A percentile compares a stretch with the other conserved stretches of the same genome.
phyloP scores from a whole-genome alignment of 2,797 vertebrate genomes.

The Pampus argenteus region DNA sequence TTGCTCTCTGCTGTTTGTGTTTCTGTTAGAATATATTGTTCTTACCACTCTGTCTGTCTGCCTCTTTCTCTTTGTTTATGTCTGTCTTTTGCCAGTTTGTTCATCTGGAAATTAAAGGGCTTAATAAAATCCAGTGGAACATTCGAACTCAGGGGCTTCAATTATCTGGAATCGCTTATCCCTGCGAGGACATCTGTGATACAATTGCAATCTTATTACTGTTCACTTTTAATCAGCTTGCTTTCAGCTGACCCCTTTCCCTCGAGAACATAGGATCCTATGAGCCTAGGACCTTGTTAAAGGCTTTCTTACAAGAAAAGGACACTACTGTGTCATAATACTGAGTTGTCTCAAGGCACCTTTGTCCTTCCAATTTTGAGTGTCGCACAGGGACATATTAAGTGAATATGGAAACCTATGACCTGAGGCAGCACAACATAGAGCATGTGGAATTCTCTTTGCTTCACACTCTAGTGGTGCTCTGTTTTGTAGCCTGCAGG shows the following conservation, averaged over 20 bases:
- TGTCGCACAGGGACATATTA: slow-evolving; percentile 65
- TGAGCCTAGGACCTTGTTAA: slow-evolving; percentile 37
- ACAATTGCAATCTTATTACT: slow-evolving; percentile 25
- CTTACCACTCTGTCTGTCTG: not conserved
- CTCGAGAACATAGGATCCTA: slow-evolving; percentile 15
- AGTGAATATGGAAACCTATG: slow-evolving; percentile 38
- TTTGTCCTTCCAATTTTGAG: slow-evolving; percentile 15
- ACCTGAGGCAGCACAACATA: slow-evolving; percentile 66
- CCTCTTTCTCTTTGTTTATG: not conserved
- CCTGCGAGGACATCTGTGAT: slow-evolving; percentile 9
- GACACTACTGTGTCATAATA: slow-evolving; percentile 32
- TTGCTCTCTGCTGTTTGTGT: not conserved
- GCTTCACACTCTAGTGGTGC: slow-evolving; percentile 15
- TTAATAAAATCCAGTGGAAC: not conserved
- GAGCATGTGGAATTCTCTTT: slow-evolving; percentile 27
- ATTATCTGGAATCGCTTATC: slow-evolving; percentile 19
- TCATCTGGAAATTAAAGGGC: not conserved
- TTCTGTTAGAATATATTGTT: not conserved
- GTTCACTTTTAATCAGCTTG: slow-evolving; percentile 32
- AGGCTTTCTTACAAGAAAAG: slow-evolving; percentile 34
- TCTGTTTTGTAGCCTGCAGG: slow-evolving; percentile 72
- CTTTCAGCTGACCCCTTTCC: slow-evolving; percentile 21
- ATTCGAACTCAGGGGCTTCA: slow-evolving; percentile 25
- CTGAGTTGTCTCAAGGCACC: slow-evolving; percentile 11
- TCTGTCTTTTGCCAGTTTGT: not conserved